phyloP scores from a whole-genome alignment of 2,888 invertebrate genomes.

The Harpalus rubripes region DNA sequence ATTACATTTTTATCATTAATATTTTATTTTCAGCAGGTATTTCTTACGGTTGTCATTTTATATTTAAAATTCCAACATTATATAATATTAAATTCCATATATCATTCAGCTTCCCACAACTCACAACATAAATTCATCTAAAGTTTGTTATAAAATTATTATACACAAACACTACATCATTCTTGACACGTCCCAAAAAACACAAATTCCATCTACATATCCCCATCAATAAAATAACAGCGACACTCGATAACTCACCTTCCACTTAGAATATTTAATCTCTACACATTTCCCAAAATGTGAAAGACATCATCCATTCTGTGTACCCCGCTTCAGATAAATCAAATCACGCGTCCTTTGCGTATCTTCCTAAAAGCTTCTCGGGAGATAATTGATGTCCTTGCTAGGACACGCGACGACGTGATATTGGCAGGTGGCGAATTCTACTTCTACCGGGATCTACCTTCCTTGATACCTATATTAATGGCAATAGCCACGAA shows the following conservation, averaged over 20 bases:
- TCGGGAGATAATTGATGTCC: constrained; percentile 42
- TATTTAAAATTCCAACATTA: constrained; percentile 27
- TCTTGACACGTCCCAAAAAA: constrained; percentile 39
- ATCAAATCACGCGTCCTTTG: constrained; percentile 44
- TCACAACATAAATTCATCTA: constrained; percentile 43
- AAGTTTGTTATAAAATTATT: constrained; percentile 47
- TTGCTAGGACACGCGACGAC: not conserved
- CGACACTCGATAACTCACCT: constrained; percentile 48
- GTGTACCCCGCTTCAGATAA: constrained; percentile 1
- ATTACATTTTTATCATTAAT: not conserved
- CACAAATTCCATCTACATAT: constrained; percentile 36
- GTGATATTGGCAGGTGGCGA: constrained; percentile 45
- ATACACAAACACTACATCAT: constrained; percentile 51
- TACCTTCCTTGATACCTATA: not conserved
- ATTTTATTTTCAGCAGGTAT: not conserved
- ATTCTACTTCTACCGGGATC: not conserved
- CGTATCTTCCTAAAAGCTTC: constrained; percentile 43
- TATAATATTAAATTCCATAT: constrained; percentile 50
- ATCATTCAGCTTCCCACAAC: constrained; percentile 32
- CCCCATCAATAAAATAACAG: constrained; percentile 51
- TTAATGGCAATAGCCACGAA: not conserved
- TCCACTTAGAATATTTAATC: constrained; percentile 50
- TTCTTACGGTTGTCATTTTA: constrained; percentile 8
- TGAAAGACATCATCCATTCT: constrained; percentile 42
- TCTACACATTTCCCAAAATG: constrained; percentile 43